Evolutionary conservation across 1,140 invertebrate genomes (phyloP).

Genomic region (Papilio polytes): DNA sequence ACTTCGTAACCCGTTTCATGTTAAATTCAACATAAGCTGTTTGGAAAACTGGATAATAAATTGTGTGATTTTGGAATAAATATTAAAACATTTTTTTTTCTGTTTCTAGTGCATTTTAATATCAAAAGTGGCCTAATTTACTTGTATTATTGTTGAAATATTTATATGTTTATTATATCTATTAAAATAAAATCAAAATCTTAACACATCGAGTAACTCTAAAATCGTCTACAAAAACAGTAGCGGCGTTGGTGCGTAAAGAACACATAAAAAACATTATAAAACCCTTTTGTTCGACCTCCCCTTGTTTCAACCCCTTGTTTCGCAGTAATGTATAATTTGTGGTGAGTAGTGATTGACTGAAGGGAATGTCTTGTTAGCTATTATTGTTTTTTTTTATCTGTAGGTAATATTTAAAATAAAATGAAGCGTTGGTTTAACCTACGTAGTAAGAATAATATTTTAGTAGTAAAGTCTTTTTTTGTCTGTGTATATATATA

Average conservation of each 20-base stretch:
- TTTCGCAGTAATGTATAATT: constrained; percentile 57
- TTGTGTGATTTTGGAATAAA: neutral
- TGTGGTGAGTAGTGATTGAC: constrained; percentile 39
- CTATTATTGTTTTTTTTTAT: constrained; percentile 15
- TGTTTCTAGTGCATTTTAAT: too few relatives aligned
- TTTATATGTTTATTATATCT: neutral
- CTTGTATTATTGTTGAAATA: neutral
- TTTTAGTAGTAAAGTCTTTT: too few relatives aligned
- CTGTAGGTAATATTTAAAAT: neutral
- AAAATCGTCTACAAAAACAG: constrained; percentile 24
- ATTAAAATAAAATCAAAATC: neutral
- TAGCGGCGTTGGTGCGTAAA: constrained; percentile 59
- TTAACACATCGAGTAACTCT: constrained; percentile 8
- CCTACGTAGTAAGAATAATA: too few relatives aligned
- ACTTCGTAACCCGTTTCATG: neutral
- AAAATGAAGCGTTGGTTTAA: neutral
- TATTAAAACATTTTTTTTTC: too few relatives aligned
- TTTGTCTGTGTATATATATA: too few relatives aligned
- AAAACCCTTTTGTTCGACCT: constrained; percentile 60
- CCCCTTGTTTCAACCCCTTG: constrained; percentile 59
- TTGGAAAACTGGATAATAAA: neutral
- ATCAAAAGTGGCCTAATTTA: too few relatives aligned
- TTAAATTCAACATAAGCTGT: neutral
- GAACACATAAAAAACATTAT: constrained; percentile 77
- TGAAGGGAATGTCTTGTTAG: constrained; percentile 34